phyloP scores from a whole-genome alignment of 2,113 vertebrate genomes.

The Cryptomyrus ogoouensis region DNA sequence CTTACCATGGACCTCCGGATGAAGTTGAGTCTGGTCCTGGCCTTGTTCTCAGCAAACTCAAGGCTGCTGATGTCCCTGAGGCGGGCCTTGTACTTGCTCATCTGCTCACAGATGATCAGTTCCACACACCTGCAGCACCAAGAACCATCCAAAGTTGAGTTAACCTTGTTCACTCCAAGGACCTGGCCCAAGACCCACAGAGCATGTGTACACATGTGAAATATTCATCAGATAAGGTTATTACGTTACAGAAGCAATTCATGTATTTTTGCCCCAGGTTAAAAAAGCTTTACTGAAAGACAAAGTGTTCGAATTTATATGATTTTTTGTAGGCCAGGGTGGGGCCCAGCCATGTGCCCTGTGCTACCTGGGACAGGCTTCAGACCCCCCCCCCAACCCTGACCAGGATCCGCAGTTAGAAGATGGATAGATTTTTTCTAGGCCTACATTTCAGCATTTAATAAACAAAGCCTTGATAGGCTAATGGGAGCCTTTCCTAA shows the following conservation, averaged over 20 bases:
- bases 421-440: neutral
- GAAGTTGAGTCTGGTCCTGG: constrained; percentile 83
- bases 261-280: neutral
- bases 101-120: constrained; percentile 88
- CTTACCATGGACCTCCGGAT: constrained; percentile 96
- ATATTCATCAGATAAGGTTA: neutral
- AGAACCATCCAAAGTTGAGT: neutral
- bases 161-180: neutral
- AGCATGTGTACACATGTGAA: neutral
- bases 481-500: neutral
- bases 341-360: neutral
- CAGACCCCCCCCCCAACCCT: neutral
- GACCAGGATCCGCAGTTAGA: neutral
- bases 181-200: neutral
- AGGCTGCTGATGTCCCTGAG: constrained; percentile 94
- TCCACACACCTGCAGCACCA: constrained; percentile 76
- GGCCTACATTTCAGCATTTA: neutral
- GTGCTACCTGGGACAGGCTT: neutral
- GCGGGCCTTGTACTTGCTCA: constrained; percentile 92
- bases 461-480: neutral
- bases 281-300: neutral
- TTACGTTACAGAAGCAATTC: neutral
- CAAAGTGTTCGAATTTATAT: neutral
- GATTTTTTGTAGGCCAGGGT: neutral
- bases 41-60: constrained; percentile 95